A percentile compares a stretch with the other conserved stretches of the same genome.
phyloP scores from a whole-genome alignment of 2,888 invertebrate genomes.

The Stenichneumon culpator region DNA sequence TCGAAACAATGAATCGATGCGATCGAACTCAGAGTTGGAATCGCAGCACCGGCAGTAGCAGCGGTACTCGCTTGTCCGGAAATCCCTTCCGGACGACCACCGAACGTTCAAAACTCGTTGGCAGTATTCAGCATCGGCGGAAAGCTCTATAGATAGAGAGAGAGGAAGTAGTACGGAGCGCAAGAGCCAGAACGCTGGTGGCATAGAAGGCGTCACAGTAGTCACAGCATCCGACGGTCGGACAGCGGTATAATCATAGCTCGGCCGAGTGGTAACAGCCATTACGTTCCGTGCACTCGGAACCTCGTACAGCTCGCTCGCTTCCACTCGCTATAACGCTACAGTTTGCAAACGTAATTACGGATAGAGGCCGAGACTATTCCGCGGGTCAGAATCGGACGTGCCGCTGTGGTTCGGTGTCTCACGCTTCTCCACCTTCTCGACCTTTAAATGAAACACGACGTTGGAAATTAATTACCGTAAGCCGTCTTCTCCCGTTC shows the following conservation, averaged over 20 bases:
- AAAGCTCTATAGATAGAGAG: constrained; percentile 32
- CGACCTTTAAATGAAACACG: constrained; percentile 11
- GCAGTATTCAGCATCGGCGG: constrained; percentile 16
- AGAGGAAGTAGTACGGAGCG: constrained; percentile 2
- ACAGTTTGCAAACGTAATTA: constrained; percentile 60
- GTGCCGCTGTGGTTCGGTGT: not conserved
- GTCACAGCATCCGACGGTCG: constrained; percentile 57
- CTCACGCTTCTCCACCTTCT: not conserved
- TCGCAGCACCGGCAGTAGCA: not conserved
- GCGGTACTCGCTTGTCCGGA: constrained; percentile 31
- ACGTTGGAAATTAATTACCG: constrained; percentile 32
- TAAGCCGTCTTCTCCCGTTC: not conserved
- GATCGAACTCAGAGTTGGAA: constrained; percentile 20
- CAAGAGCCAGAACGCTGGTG: constrained; percentile 27
- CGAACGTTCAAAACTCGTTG: constrained; percentile 51
- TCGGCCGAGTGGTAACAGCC: constrained; percentile 60
- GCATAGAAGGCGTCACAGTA: constrained; percentile 45
- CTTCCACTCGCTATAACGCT: constrained; percentile 32
- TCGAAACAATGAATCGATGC: constrained; percentile 48
- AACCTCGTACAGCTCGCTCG: constrained; percentile 40
- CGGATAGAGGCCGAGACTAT: constrained; percentile 57
- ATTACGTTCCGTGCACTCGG: constrained; percentile 54
- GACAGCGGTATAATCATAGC: constrained; percentile 64
- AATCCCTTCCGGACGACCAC: constrained; percentile 47
- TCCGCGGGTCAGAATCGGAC: constrained; percentile 36